Evolutionary conservation across 2,797 vertebrate genomes (phyloP), one percentile per base, ranked within the genome.

Genomic region (Hoplostethus atlanticus): DNA sequence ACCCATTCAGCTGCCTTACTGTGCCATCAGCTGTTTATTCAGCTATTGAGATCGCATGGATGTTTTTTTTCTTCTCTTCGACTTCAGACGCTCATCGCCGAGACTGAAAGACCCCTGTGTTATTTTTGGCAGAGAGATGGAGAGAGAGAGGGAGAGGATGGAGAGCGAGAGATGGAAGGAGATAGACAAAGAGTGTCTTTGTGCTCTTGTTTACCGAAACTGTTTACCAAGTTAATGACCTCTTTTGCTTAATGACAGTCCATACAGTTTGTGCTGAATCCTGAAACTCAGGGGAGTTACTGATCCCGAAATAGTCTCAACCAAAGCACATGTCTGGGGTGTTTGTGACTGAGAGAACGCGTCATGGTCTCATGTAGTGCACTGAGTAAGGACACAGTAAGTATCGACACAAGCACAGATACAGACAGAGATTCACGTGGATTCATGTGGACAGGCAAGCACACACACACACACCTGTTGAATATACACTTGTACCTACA

Each of bases 151-250:
- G 59, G 65, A 67, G 66, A 34, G 48, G 79, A 71, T 2, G 73
- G 61, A 80, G 55, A 77, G n/a, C n/a, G 2, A 21, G 8, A 55
- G 58, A 40, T 56, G 59, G 53, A 53, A 44, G 53, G n/a, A 55
- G 73, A 51, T 55, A 71, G 81, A 73, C 30, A 44, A 40, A 25
- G 28, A 38, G 40, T 76, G 73, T 67, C 67, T 80, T 85, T 80
- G 70, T 83, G 78, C 47, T 77, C 73, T 87, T 90, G 86, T 92
- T 93, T 90, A 91, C 88, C 83, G 71, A 87, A 82, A 62, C 71
- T 87, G 78, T 83, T 91, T 88, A 90, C 89, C 81, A 91, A 83
- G 83, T 85, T 91, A 93, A 92, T 90, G 77, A 88, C 86, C 81
- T 84, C 60, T 86, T 92, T 91, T 87, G 89, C 88, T 89, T 91